phyloP scores from a whole-genome alignment of 2,113 vertebrate genomes.

The Narcine bancroftii region DNA sequence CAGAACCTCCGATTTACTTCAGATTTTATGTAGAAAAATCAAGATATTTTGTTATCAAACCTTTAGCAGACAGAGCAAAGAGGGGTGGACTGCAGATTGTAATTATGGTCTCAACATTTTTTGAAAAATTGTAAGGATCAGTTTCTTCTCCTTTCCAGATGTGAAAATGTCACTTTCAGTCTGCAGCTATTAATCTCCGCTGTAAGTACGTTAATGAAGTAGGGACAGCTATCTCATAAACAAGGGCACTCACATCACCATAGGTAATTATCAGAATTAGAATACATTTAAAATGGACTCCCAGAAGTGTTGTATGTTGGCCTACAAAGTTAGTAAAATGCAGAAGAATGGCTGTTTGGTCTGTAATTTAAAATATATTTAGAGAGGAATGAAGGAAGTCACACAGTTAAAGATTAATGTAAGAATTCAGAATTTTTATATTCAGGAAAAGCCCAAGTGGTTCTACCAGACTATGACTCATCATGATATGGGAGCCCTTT shows the following conservation, averaged over 20 bases:
- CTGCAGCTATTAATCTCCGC: not conserved
- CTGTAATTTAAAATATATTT: not conserved
- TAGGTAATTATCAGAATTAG: not conserved
- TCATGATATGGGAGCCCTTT: not conserved
- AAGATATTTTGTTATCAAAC: not conserved
- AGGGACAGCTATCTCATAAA: not conserved
- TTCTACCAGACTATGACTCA: not conserved
- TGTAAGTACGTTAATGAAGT: not conserved
- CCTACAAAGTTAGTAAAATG: too few relatives aligned
- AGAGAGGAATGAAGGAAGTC: not conserved
- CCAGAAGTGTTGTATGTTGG: too few relatives aligned
- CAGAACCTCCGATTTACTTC: not conserved
- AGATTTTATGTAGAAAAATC: not conserved
- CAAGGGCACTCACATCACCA: not conserved
- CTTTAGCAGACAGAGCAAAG: not conserved
- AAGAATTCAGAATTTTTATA: not conserved
- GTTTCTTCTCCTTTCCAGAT: not conserved
- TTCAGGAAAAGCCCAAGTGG: not conserved
- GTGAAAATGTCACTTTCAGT: not conserved
- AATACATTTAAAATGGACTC: not conserved
- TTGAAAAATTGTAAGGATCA: not conserved
- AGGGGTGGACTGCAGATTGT: not conserved
- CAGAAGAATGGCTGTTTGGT: not conserved
- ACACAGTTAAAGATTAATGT: not conserved
- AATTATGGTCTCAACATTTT: not conserved